A percentile compares a stretch with the other conserved stretches of the same genome.
These are phyloP conservation scores for Caenorhabditis sinica DNA, from an alignment of 2,888 invertebrate species.

Conservation along the genomic window DNA sequence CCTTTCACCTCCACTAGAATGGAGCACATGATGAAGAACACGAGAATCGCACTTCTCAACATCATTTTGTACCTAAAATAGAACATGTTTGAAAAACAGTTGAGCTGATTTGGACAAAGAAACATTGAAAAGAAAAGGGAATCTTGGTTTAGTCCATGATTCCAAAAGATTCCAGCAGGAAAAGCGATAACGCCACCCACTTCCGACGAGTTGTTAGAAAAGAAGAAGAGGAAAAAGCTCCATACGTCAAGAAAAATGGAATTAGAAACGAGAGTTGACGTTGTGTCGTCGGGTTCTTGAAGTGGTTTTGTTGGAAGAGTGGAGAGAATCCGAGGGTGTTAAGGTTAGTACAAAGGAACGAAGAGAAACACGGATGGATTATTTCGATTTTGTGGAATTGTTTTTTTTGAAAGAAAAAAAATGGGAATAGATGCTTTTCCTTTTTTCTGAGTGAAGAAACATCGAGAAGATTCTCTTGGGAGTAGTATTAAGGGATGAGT, in stretches of 20 bases:
- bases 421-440: background rate
- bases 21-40: background rate
- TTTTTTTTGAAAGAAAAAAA: slow-evolving; percentile 5
- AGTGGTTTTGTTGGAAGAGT: slow-evolving; percentile 48
- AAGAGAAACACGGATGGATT: slow-evolving; percentile 22
- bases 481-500: slow-evolving; percentile 29
- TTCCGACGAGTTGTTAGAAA: slow-evolving; percentile 54
- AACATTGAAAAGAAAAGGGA: slow-evolving; percentile 9
- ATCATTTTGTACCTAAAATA: slow-evolving; percentile 40
- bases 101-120: slow-evolving; percentile 21
- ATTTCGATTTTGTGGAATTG: background rate
- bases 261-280: slow-evolving; percentile 57
- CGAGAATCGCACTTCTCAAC: background rate
- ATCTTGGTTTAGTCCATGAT: background rate
- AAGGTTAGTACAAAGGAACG: slow-evolving; percentile 29
- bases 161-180: slow-evolving; percentile 8
- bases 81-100: background rate
- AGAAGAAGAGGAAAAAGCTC: slow-evolving; percentile 34
- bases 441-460: background rate
- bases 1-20: slow-evolving; percentile 2
- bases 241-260: slow-evolving; percentile 48
- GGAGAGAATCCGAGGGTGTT: slow-evolving; percentile 39
- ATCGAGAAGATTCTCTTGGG: slow-evolving; percentile 21
- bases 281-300: slow-evolving; percentile 33
- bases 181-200: slow-evolving; percentile 33